Base-by-base conservation (phyloP, 2,797 vertebrate genomes). In the Emys orbicularis region DNA sequence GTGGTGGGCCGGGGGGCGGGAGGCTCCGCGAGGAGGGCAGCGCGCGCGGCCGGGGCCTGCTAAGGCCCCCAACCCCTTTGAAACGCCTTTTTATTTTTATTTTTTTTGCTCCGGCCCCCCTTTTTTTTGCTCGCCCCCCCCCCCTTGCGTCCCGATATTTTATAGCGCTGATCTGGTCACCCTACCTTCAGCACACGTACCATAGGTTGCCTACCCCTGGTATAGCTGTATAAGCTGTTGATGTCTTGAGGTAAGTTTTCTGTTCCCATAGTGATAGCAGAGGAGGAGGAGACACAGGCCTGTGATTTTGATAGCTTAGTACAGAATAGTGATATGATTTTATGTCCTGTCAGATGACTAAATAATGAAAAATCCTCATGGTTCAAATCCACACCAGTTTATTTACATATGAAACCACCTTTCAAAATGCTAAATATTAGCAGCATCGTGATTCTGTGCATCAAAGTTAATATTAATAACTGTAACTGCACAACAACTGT, bases 391-490 rank as follows among this genome's bases (percentile, higher is more conserved):
- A 50, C 87, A 5, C 65, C 25, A 85, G 89, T 92, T 81, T 81
- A 54, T 41, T 95, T 90, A 65, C 54, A 76, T 34, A 25, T 23
- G 61, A 85, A 13, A 47, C 72, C 47, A 44, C 37, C 15, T 5
- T 13, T 6, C 7, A 11, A 89, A 90, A 49, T 49, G 13, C 79
- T 88, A 41, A 59, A 59, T 90, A 86, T 50, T 25, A 79, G 18
- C 31, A 79, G 8, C 23, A 77, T 54, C 47, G 6, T 61, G 86
- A 56, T 89, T 94, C 93, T 83, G 15, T 87, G 61, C 54, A 34
- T 0, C 6, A 81, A 89, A 81, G 81, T 94, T 81, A 96, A 88
- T 88, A 76, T 49, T 86, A 92, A 79, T 57, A 93, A 83, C 65
- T 52, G 83, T 87, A 94, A 88, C 41, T 68, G 92, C 87, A 91